Evolutionary conservation across 1,140 invertebrate species (phyloP).

Genomic region (Aphidius gifuensis): DNA sequence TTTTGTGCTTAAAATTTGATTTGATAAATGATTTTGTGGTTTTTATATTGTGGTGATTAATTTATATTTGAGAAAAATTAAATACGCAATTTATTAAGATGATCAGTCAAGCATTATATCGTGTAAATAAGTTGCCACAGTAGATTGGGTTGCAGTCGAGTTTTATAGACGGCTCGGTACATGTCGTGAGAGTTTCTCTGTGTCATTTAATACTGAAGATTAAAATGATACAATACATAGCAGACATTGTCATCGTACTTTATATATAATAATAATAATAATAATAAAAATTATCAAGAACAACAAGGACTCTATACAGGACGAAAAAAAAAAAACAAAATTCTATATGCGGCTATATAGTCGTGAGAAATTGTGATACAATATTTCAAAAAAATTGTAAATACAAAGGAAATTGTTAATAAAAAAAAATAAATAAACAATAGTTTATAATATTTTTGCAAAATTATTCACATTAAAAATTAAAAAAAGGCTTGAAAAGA

Average conservation of each 20-base stretch:
- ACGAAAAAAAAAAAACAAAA: constrained; percentile 47
- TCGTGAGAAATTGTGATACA: constrained; percentile 49
- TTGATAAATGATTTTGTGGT: no score
- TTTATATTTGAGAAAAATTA: no score
- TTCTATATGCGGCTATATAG: constrained; percentile 42
- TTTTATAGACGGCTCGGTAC: constrained; percentile 7
- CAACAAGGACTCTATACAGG: constrained; percentile 46
- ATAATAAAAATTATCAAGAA: constrained; percentile 16
- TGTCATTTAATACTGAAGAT: no score
- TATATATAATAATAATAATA: no score
- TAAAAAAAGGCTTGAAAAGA: background rate
- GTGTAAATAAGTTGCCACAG: background rate
- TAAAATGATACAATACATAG: constrained; percentile 11
- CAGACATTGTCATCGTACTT: background rate
- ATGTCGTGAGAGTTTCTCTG: background rate
- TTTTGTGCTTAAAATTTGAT: no score
- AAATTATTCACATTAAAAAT: no score
- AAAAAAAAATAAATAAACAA: background rate
- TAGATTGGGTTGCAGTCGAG: constrained; percentile 11
- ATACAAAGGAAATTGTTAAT: constrained; percentile 8
- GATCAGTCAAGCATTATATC: no score
- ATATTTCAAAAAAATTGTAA: constrained; percentile 23
- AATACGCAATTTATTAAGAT: no score
- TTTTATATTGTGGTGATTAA: no score
- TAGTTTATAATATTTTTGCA: no score